A percentile compares a stretch with the other conserved stretches of the same genome.
These are phyloP conservation scores for Gallinago nigripennis DNA, from an alignment of 2,797 vertebrate species.

Conservation along the genomic window DNA sequence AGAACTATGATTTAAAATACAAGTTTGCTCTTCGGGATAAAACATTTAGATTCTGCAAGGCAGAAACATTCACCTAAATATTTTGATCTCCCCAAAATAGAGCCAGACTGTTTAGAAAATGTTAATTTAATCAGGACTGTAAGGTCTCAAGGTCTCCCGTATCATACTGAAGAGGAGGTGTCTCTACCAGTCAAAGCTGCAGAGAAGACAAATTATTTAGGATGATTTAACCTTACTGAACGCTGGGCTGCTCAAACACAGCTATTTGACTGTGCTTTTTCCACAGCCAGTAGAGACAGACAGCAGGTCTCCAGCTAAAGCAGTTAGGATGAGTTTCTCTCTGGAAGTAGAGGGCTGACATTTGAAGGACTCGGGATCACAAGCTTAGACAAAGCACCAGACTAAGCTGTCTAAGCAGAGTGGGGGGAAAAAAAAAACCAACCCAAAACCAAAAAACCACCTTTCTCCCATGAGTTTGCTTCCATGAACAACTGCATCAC, in stretches of 20 bases:
- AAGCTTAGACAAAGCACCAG: background rate
- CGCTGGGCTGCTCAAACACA: background rate
- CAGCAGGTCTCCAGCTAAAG: background rate
- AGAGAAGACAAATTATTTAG: background rate
- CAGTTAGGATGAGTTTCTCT: background rate
- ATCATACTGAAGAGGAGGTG: background rate
- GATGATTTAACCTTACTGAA: background rate
- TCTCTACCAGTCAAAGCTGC: background rate
- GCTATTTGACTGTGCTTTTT: background rate
- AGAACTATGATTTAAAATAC: background rate
- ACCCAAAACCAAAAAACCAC: too few species aligned
- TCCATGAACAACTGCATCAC: background rate
- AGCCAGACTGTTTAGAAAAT: background rate
- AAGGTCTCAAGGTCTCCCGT: background rate
- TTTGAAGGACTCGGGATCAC: background rate
- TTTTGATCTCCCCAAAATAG: background rate
- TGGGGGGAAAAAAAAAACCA: background rate
- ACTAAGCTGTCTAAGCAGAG: background rate
- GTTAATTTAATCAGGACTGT: background rate
- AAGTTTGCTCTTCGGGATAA: background rate
- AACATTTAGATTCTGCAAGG: background rate
- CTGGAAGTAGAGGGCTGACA: background rate
- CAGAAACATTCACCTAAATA: background rate
- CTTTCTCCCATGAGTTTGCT: background rate
- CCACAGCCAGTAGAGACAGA: background rate